These are phyloP conservation scores for Nasonovia ribisnigri DNA, from an alignment of 2,888 invertebrate species.

Conservation along the genomic window DNA sequence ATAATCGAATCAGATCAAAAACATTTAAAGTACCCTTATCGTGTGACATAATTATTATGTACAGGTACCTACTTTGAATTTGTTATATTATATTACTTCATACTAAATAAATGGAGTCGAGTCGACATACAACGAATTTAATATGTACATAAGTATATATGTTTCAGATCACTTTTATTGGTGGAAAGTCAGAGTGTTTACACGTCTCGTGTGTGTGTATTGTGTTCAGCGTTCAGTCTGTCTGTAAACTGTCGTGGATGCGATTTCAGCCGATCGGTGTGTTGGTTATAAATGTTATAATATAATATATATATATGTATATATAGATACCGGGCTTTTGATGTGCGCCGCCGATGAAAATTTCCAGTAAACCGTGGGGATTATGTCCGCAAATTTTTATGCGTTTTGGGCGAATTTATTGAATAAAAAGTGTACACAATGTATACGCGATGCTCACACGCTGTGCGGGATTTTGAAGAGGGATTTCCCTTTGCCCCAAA, in stretches of 20 bases:
- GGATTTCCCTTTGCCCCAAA: conserved; percentile 8
- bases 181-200: not conserved
- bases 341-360: conserved; percentile 37
- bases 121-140: no score
- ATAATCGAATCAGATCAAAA: not conserved
- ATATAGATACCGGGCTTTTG: not conserved
- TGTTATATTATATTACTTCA: not conserved
- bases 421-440: conserved; percentile 40
- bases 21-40: not conserved
- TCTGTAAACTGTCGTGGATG: not conserved
- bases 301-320: not conserved
- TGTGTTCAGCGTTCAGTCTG: not conserved
- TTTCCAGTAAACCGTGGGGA: conserved; percentile 30
- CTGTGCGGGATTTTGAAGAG: conserved; percentile 43
- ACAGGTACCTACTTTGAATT: not conserved
- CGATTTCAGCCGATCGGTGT: not conserved
- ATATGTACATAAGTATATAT: no score
- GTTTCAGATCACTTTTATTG: not conserved
- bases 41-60: not conserved
- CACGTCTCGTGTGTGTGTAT: not conserved
- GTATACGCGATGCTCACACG: conserved; percentile 29
- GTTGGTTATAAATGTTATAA: not conserved
- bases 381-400: not conserved
- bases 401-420: not conserved
- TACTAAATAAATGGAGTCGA: not conserved